phyloP scores from a whole-genome alignment of 2,797 vertebrate species.

The Paramormyrops hopkinsi region DNA sequence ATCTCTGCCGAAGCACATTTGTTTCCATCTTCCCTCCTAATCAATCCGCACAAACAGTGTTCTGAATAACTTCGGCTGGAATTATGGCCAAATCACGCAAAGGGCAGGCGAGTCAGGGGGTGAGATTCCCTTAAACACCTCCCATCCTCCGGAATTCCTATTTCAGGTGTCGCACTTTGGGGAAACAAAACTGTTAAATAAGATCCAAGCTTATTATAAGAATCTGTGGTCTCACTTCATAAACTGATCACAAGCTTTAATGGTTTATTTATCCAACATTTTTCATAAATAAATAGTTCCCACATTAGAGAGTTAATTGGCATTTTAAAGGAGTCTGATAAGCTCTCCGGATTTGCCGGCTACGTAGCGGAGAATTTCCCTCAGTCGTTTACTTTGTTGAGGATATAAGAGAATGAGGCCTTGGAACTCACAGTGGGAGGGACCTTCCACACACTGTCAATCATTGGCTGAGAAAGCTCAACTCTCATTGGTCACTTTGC shows the following conservation, averaged over 20 bases:
- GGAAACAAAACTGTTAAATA: not conserved
- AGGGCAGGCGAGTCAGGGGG: not conserved
- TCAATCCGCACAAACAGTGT: not conserved
- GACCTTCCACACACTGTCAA: not conserved
- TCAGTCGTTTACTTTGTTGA: not conserved
- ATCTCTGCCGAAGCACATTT: slow-evolving; percentile 39
- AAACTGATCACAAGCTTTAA: not conserved
- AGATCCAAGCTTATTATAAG: not conserved
- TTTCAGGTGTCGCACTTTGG: not conserved
- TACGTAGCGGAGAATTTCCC: not conserved
- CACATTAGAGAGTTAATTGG: slow-evolving; percentile 15
- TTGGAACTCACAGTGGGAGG: not conserved
- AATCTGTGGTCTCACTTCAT: not conserved
- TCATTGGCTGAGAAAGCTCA: not conserved
- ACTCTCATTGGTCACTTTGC: not conserved
- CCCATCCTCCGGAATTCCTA: not conserved
- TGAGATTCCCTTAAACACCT: not conserved
- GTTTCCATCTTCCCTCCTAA: not conserved
- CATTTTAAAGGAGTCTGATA: slow-evolving; percentile 13
- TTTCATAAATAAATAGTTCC: not conserved
- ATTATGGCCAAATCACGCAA: not conserved
- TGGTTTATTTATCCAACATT: slow-evolving; percentile 12
- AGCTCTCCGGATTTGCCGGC: not conserved
- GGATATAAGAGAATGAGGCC: not conserved
- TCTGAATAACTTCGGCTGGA: not conserved